Evolutionary conservation across 1,140 invertebrate species (phyloP).

Genomic region (Tetramorium simillimum): DNA sequence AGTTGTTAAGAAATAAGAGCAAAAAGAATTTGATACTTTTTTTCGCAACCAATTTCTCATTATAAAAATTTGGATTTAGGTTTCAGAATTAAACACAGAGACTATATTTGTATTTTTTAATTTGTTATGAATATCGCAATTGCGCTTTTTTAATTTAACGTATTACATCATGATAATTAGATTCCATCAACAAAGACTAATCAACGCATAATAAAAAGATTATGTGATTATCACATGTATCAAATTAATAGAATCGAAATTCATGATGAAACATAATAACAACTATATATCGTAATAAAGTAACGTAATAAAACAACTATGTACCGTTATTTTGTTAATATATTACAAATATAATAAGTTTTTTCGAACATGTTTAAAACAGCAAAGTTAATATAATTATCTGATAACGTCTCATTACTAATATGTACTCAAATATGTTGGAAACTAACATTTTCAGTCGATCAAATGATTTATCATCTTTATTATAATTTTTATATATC

Average conservation of each 20-base stretch:
- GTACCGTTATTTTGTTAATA: not conserved
- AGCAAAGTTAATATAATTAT: not conserved
- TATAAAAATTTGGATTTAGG: not conserved
- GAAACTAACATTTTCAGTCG: not conserved
- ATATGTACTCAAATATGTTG: not conserved
- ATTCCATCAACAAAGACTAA: not conserved
- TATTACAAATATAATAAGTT: not conserved
- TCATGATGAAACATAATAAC: not conserved
- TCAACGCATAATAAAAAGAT: not conserved
- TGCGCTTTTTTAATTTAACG: slow-evolving; percentile 5
- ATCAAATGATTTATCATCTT: not conserved
- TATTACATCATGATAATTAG: not conserved
- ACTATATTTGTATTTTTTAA: not conserved
- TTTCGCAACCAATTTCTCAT: not conserved
- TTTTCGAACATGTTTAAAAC: not conserved
- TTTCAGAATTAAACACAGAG: not conserved
- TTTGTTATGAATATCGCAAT: not conserved
- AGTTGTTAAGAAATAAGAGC: not conserved
- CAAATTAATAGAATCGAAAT: not conserved
- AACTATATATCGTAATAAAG: not conserved
- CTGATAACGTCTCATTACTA: not conserved
- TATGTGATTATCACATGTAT: not conserved
- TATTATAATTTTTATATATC: not conserved
- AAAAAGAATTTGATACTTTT: not conserved
- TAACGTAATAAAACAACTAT: not conserved